Base-by-base conservation (phyloP, 2,888 invertebrate species). In the Portevinia maculata region DNA sequence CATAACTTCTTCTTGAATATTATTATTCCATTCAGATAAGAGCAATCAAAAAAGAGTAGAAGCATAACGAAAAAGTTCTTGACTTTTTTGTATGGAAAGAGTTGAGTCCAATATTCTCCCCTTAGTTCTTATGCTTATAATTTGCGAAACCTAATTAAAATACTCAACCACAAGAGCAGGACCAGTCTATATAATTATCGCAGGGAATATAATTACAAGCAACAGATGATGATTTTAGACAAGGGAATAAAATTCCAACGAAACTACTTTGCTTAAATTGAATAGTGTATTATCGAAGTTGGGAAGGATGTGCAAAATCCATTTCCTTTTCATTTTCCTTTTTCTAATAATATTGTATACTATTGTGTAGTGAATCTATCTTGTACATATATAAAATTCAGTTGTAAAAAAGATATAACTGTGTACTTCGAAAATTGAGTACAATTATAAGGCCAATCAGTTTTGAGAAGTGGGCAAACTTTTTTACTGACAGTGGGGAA, bases 121-220 rank as follows among this genome's bases (percentile, higher is more conserved):
- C 19, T n/a, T 44, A 24, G 21, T 4, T 44, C 32, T 44, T 46
- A 34, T 19, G 21, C 17, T 74, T 55, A 44, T 48, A 44, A 46
- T 53, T 69, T 30, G 34, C 19, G n/a, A 57, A 74, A 79, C 62
- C 67, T 69, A 69, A 79, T 79, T 79, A 79, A 74, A 79, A 62
- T 62, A 67, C 17, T 74, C 57, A 21, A 48, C 69, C 60, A 32
- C 41, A 62, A 62, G 48, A 48, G 55, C 24, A 24, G 5, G 46
- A 55, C 44, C 46, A 60, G 32, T 24, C 48, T 32, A 67, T 30
- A 39, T 67, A 62, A 74, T 79, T 79, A 69, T 69, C 55, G 41
- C 30, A 17, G 48, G 21, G 50, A 69, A 69, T 74, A 48, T 48
- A 79, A 69, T 62, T 57, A 74, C 44, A 55, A 60, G 39, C 48